phyloP scores from a whole-genome alignment of 1,140 invertebrate genomes.

The Dolichoris vasculosae region DNA sequence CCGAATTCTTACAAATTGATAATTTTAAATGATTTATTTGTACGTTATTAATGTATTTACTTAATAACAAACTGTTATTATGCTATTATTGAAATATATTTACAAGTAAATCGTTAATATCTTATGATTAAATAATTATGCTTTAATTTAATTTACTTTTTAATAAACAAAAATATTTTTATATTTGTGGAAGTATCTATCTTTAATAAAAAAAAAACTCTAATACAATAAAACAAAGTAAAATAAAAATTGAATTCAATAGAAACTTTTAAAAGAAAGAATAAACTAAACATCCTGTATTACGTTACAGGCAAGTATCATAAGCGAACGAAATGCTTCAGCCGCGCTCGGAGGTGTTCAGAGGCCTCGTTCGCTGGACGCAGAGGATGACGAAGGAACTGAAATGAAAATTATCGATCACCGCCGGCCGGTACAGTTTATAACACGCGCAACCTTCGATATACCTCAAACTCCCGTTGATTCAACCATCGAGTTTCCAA shows the following conservation, averaged over 20 bases:
- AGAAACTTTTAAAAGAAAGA: not conserved
- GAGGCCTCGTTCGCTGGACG: conserved; percentile 64
- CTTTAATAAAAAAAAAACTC: too few relatives aligned
- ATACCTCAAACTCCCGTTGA: conserved; percentile 69
- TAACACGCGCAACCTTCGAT: conserved; percentile 75
- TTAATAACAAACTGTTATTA: too few relatives aligned
- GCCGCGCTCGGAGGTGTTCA: conserved; percentile 60
- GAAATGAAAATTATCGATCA: conserved; percentile 73
- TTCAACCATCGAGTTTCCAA: conserved; percentile 68
- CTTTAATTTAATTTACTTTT: not conserved
- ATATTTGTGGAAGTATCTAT: too few relatives aligned
- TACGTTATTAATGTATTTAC: too few relatives aligned
- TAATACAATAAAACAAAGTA: too few relatives aligned
- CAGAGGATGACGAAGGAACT: conserved; percentile 69
- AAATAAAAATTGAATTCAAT: not conserved
- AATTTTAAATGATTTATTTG: too few relatives aligned
- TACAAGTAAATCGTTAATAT: too few relatives aligned
- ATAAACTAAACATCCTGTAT: not conserved
- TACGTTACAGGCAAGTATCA: conserved; percentile 59
- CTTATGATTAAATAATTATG: too few relatives aligned
- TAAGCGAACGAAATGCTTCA: conserved; percentile 62
- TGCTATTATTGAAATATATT: too few relatives aligned
- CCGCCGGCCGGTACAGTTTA: conserved; percentile 71
- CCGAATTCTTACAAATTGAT: too few relatives aligned
- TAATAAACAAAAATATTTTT: not conserved